Base-by-base conservation (phyloP, 2,888 invertebrate genomes). In the Thecocarcelia acutangulata region DNA sequence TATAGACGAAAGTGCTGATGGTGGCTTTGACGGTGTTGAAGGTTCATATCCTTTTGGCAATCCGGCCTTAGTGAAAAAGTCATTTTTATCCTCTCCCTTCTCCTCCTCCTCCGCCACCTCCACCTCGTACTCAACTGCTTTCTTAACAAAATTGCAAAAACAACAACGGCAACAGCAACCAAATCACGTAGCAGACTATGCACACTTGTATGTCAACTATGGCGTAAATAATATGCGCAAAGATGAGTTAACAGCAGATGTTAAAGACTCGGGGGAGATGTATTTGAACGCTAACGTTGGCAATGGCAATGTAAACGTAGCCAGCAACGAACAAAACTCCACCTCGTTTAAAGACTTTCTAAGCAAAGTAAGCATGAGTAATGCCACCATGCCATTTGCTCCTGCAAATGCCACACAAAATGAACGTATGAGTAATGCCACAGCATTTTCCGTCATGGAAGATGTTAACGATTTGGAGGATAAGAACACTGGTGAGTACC, bases 21-120 rank as follows among this genome's bases (percentile, higher is more conserved):
- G 81, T 44, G 83, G 82, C 28, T 90, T 90, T 24, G 90, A 90
- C 64, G 89, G 89, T 24, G 86, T 88, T 19, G 89, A 89, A 85
- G 88, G 89, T 2, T 90, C 90, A 50, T 90, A 90, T 83, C 90
- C 90, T 11, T 89, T 90, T n/a, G 89, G 89, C n/a, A 90, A 88
- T 84, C 86, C 88, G 54, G 66, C 59, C 11, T n/a, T 64, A 44
- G 19, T 44, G 15, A 58, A 48, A 17, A 74, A 74, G 50, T 56
- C 70, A 4, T 33, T 37, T 33, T 9, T 33, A 8, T 33, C 72
- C 24, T 33, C 70, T 6, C 9, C 70, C 28, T 63, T 64, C 48
- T n/a, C 68, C 59, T 76, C 24, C 24, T 3, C 33, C 33, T 8
- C 33, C 33, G 9, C 8, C 33, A 8, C 8, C 9, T 33, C 33